These are phyloP conservation scores for Ictalurus furcatus DNA, from an alignment of 2,113 vertebrate genomes.

Conservation along the genomic window DNA sequence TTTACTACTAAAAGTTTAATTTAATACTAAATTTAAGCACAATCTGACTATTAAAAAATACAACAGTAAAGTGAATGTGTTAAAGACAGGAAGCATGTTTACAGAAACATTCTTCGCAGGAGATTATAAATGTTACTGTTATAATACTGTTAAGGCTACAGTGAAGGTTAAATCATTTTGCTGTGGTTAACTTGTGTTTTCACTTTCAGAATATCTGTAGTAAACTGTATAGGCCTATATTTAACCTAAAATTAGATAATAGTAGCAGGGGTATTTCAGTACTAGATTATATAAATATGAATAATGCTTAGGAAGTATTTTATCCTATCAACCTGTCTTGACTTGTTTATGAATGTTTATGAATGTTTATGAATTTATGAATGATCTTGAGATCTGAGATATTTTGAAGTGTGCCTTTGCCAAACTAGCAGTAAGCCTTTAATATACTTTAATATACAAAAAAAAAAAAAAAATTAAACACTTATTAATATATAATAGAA, in stretches of 20 bases:
- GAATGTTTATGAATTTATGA: background rate
- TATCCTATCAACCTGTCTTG: background rate
- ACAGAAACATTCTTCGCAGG: background rate
- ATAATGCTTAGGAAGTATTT: background rate
- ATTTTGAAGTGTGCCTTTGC: background rate
- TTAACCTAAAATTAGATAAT: background rate
- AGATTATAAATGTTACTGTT: background rate
- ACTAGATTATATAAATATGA: background rate
- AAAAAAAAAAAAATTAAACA: background rate
- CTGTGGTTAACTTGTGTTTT: background rate
- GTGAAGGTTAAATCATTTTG: background rate
- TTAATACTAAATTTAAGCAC: background rate
- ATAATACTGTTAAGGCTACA: background rate
- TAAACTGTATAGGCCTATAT: background rate
- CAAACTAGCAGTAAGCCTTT: background rate
- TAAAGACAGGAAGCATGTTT: background rate
- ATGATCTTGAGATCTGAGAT: background rate
- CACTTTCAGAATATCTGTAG: background rate
- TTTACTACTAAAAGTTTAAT: too few species aligned
- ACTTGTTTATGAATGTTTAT: background rate
- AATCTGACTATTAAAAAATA: background rate
- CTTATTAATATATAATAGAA: background rate
- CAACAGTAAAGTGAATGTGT: background rate
- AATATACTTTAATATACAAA: background rate
- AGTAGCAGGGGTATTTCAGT: background rate